Conservation (phyloP, 2,113 vertebrate species). For the Psittacus erithacus region DNA sequence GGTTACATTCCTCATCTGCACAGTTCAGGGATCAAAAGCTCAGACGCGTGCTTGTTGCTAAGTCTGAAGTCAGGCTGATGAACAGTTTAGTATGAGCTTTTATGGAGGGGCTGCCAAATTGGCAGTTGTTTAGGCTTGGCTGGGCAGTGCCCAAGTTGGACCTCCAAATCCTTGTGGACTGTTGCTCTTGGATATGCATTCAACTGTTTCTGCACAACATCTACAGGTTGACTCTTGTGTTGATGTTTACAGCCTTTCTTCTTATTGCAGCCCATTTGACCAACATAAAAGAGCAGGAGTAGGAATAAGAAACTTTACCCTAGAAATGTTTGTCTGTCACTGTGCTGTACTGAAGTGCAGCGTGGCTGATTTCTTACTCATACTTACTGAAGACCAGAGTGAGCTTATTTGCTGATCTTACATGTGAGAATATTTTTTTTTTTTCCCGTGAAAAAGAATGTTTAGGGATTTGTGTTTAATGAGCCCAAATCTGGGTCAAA, state of each 20-base stretch:
- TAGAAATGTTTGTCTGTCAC: neutral
- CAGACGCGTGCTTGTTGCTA: neutral
- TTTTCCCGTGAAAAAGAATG: neutral
- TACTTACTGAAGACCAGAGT: neutral
- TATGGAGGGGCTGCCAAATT: neutral
- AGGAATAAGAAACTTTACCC: neutral
- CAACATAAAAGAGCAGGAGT: neutral
- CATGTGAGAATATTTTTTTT: neutral
- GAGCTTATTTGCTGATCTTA: neutral
- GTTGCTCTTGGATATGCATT: neutral
- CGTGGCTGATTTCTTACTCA: neutral
- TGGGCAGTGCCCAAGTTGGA: neutral
- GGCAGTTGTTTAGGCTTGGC: neutral
- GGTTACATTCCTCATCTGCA: rapidly evolving
- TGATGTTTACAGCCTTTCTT: neutral
- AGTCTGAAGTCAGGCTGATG: neutral
- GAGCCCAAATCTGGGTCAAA: neutral
- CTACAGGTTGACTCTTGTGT: neutral
- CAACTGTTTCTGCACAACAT: neutral
- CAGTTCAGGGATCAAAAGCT: neutral
- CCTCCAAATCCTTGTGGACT: neutral
- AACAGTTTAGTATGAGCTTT: neutral
- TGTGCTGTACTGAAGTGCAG: rapidly evolving
- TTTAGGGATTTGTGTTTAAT: neutral
- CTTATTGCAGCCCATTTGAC: neutral